Conservation (phyloP, 2,888 invertebrate species). For the Leucophenga montana region DNA sequence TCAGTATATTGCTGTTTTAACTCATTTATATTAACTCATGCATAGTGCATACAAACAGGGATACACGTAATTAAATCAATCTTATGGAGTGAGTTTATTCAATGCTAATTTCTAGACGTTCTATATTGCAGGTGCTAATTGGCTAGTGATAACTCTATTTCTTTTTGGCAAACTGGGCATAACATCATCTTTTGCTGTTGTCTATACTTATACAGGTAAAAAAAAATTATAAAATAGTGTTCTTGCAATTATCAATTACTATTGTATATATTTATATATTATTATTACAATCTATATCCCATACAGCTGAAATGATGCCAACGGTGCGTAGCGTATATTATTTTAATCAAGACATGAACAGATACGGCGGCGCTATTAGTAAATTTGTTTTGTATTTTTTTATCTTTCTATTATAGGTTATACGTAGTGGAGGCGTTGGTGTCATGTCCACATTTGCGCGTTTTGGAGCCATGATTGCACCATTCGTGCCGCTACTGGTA, state of each 20-base stretch:
- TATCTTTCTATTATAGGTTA: slow-evolving; percentile 59
- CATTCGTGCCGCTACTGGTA: slow-evolving; percentile 78
- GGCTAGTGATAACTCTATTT: slow-evolving; percentile 76
- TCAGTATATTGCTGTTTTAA: no score
- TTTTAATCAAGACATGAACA: not conserved
- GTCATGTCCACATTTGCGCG: slow-evolving; percentile 77
- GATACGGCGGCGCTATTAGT: not conserved
- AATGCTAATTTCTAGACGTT: slow-evolving; percentile 73
- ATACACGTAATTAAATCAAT: slow-evolving; percentile 52
- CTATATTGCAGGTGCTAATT: slow-evolving; percentile 71
- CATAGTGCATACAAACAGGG: slow-evolving; percentile 54
- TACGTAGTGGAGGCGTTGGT: slow-evolving; percentile 78
- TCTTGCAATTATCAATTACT: no score
- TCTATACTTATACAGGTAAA: slow-evolving; percentile 77
- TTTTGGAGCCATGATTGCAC: slow-evolving; percentile 78
- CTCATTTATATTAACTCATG: slow-evolving; percentile 25
- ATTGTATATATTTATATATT: no score
- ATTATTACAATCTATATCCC: slow-evolving; percentile 74
- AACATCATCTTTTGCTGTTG: slow-evolving; percentile 78
- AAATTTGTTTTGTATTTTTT: slow-evolving; percentile 12
- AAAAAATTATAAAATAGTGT: no score
- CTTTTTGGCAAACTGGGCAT: slow-evolving; percentile 79
- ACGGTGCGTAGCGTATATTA: slow-evolving; percentile 62
- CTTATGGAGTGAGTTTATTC: not conserved
- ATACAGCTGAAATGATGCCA: slow-evolving; percentile 74